Base-by-base conservation (phyloP, 2,113 vertebrate species). In the Phylloscopus trochilus region DNA sequence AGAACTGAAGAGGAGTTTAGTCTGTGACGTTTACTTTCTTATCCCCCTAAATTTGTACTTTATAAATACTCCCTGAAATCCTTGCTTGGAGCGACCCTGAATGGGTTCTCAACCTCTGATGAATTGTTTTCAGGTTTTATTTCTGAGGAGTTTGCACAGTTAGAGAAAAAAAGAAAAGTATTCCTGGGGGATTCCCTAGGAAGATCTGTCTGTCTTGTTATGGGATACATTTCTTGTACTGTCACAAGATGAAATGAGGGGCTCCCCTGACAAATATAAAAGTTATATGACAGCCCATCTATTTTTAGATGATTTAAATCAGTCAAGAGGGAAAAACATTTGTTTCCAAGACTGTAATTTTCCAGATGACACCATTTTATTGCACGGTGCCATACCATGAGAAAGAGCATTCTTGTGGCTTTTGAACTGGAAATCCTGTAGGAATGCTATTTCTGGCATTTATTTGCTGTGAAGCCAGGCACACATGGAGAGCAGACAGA, bases 331-430 rank as follows among this genome's bases (percentile, higher is more conserved):
- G 85, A 80, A 97, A 97, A 96, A 79, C 90, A 93, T 96, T 97
- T 94, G 82, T 97, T 96, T 98, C 96, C 96, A 97, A 97, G 97
- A 93, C 96, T 92, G 79, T 89, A 97, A 97, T 98, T 98, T 98
- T 98, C 98, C 98, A 97, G 95, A 98, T 98, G 97, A 98, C 73
- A 97, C 97, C 97, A 97, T 97, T 92, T 97, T 96, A 96, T 93
- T 97, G 96, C 95, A 93, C 9, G 11, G 89, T 97, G 97, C 97
- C 97, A 97, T 97, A 97, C 96, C 97, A 97, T 97, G 96, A 97
- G 97, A 96, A 97, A 96, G 93, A 96, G 86, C 95, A 97, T 98
- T 98, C 97, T 97, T 98, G 98, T 96, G 98, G 97, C 95, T 97
- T 98, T 95, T 95, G 96, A 87, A 92, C 96, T 98, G 94, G 95